phyloP scores from a whole-genome alignment of 1,140 invertebrate species.

The Monochamus saltuarius region DNA sequence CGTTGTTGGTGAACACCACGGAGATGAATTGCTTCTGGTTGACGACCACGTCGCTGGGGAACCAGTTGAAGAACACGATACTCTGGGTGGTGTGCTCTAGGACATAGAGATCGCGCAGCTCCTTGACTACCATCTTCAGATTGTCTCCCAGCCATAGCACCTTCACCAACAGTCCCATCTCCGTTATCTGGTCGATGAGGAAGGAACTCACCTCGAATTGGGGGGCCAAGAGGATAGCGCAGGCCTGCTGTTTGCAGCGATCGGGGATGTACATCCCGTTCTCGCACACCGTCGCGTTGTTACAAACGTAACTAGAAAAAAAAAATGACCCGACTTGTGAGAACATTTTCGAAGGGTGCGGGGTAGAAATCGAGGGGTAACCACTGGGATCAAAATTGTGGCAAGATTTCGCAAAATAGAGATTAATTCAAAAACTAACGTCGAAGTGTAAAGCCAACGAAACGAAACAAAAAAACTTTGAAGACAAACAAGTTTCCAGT shows the following conservation, averaged over 20 bases:
- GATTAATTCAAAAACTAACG: too few relatives aligned
- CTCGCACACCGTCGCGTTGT: slow-evolving; percentile 54
- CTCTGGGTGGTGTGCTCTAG: slow-evolving; percentile 46
- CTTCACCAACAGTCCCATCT: slow-evolving; percentile 58
- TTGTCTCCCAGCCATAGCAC: slow-evolving; percentile 66
- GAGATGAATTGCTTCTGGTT: slow-evolving; percentile 54
- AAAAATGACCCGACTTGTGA: slow-evolving; percentile 14
- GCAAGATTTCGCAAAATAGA: too few relatives aligned
- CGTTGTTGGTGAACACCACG: slow-evolving; percentile 60
- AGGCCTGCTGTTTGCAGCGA: slow-evolving; percentile 54
- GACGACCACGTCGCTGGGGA: slow-evolving; percentile 64
- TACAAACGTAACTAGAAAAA: slow-evolving; percentile 56
- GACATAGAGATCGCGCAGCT: slow-evolving; percentile 50
- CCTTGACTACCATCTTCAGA: slow-evolving; percentile 54
- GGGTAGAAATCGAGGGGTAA: too few relatives aligned
- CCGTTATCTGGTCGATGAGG: slow-evolving; percentile 58
- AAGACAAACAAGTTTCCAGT: too few relatives aligned
- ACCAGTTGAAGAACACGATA: slow-evolving; percentile 67
- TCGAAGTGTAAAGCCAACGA: too few relatives aligned
- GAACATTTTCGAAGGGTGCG: too few relatives aligned
- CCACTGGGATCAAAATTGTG: too few relatives aligned
- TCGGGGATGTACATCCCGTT: slow-evolving; percentile 61
- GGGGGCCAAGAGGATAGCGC: slow-evolving; percentile 61
- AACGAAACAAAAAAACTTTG: too few relatives aligned
- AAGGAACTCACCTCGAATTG: slow-evolving; percentile 56